phyloP scores from a whole-genome alignment of 2,888 invertebrate species.

The Hipparchia sbordonii region DNA sequence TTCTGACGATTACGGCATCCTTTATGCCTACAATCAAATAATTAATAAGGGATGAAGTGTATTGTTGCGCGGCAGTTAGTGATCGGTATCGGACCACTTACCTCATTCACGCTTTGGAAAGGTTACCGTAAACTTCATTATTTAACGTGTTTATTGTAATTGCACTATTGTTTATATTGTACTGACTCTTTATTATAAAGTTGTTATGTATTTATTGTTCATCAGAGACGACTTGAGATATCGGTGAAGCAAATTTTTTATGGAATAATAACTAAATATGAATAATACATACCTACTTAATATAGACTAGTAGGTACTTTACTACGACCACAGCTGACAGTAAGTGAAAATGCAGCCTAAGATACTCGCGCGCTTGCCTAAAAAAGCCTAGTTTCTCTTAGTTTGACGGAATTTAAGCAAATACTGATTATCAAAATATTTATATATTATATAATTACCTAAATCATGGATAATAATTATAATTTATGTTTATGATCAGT shows the following conservation, averaged over 20 bases:
- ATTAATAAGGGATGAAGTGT: constrained; percentile 82
- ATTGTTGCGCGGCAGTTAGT: constrained; percentile 72
- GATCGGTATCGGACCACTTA: constrained; percentile 77
- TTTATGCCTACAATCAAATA: constrained; percentile 83
- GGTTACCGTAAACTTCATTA: constrained; percentile 69
- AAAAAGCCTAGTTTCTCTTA: too few relatives aligned
- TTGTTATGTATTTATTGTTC: constrained; percentile 6
- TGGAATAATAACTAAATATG: not conserved
- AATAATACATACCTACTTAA: too few relatives aligned
- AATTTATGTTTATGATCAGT: too few relatives aligned
- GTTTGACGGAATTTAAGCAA: too few relatives aligned
- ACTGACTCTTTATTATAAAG: constrained; percentile 35
- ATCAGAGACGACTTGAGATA: not conserved
- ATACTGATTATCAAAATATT: too few relatives aligned
- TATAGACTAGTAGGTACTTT: not conserved
- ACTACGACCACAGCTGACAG: too few relatives aligned
- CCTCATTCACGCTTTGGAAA: constrained; percentile 68
- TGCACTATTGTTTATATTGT: constrained; percentile 55
- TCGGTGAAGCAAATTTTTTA: not conserved
- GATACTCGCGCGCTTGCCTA: too few relatives aligned
- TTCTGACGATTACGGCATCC: constrained; percentile 82
- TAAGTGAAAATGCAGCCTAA: too few relatives aligned
- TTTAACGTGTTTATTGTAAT: constrained; percentile 44
- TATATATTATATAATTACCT: too few relatives aligned
- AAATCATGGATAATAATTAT: too few relatives aligned